Conservation (phyloP, 2,113 vertebrate genomes). For the Scomber colias region DNA sequence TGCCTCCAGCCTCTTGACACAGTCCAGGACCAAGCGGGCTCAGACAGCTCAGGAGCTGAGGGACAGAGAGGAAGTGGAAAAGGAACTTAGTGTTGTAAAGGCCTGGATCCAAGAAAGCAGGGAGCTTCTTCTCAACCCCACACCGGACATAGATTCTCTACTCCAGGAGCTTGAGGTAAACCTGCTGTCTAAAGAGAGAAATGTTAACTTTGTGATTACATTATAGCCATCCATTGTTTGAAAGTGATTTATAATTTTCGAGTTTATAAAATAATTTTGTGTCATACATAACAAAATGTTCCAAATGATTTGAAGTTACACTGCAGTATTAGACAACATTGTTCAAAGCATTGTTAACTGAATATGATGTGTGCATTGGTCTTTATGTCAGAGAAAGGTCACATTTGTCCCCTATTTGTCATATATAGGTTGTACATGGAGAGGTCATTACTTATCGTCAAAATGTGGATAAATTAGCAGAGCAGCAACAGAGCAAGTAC, state of each 20-base stretch:
- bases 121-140: slow-evolving; percentile 92
- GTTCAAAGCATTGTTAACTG: not conserved
- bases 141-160: slow-evolving; percentile 89
- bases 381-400: not conserved
- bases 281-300: too few relatives aligned
- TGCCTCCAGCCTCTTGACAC: slow-evolving; percentile 90
- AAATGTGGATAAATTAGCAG: slow-evolving; percentile 91
- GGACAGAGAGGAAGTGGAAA: slow-evolving; percentile 92
- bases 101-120: slow-evolving; percentile 94
- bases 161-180: slow-evolving; percentile 92
- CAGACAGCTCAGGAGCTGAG: slow-evolving; percentile 89
- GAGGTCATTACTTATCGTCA: slow-evolving; percentile 89
- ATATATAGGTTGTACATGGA: slow-evolving; percentile 86
- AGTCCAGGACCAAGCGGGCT: slow-evolving; percentile 87
- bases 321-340: too few relatives aligned
- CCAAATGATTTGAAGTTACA: too few relatives aligned
- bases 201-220: slow-evolving; percentile 4
- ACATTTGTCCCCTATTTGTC: not conserved
- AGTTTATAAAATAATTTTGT: too few relatives aligned
- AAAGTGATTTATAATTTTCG: too few relatives aligned
- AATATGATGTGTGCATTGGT: not conserved
- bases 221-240: too few relatives aligned
- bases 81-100: slow-evolving; percentile 89
- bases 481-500: slow-evolving; percentile 96
- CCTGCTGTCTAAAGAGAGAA: not conserved